phyloP scores from a whole-genome alignment of 2,888 invertebrate genomes.

The Halictus quadricinctus region DNA sequence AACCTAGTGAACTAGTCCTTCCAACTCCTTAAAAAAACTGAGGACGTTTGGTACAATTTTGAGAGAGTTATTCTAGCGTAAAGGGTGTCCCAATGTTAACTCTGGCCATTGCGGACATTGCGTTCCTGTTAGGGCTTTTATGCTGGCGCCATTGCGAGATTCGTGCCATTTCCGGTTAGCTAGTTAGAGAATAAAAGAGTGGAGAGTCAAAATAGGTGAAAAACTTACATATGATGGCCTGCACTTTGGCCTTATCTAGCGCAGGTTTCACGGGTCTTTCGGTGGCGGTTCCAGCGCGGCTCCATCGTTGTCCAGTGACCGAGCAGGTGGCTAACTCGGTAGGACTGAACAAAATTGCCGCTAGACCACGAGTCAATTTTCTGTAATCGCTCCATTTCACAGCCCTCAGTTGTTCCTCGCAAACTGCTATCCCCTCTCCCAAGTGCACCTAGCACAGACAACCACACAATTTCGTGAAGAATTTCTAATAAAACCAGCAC shows the following conservation, averaged over 20 bases:
- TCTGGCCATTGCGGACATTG: not conserved
- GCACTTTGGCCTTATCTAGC: slow-evolving; percentile 88
- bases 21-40: not conserved
- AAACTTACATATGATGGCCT: slow-evolving; percentile 88
- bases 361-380: slow-evolving; percentile 88
- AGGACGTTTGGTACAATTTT: not conserved
- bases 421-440: slow-evolving; percentile 89
- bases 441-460: slow-evolving; percentile 85
- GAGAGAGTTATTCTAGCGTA: not conserved
- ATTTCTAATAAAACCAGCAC: not conserved
- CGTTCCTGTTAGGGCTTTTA: not conserved
- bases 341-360: slow-evolving; percentile 89
- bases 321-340: slow-evolving; percentile 90
- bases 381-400: slow-evolving; percentile 90
- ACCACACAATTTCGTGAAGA: not conserved
- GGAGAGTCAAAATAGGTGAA: not conserved
- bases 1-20: not conserved
- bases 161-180: not conserved
- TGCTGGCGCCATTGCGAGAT: not conserved
- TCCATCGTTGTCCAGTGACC: slow-evolving; percentile 90
- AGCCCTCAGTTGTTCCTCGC: slow-evolving; percentile 87
- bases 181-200: not conserved
- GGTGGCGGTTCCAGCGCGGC: slow-evolving; percentile 87
- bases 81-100: not conserved
- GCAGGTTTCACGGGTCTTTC: slow-evolving; percentile 90